These are phyloP conservation scores for Aurelia sp. DNA, from an alignment of 30 jellyfish, hydroid and myxozoan genomes.

Conservation along the genomic window DNA sequence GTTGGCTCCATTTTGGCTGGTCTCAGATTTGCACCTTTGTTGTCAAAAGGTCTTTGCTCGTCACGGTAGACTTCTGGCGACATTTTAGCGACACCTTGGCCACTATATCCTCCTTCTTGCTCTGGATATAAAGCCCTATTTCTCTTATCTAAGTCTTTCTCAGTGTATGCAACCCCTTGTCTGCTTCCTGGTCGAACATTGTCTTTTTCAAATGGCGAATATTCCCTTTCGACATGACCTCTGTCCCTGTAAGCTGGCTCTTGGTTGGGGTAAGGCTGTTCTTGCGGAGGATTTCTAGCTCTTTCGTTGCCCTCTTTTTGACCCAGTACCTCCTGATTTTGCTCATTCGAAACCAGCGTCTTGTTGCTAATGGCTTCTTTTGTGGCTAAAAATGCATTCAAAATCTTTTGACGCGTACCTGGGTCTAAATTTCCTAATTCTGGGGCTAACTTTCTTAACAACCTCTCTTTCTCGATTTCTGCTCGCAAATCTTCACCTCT, in stretches of 20 bases:
- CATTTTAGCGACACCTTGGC: neutral
- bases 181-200: neutral
- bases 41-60: neutral
- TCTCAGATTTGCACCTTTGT: neutral
- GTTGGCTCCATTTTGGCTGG: neutral
- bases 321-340: neutral
- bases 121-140: neutral
- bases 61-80: neutral
- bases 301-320: neutral
- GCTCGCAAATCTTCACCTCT: conserved; percentile 66
- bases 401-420: conserved; percentile 56
- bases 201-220: neutral
- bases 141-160: neutral
- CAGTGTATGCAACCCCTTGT: neutral
- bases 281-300: neutral
- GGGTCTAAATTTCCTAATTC: conserved; percentile 79
- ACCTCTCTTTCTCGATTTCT: conserved; percentile 81
- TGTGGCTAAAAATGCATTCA: conserved; percentile 62
- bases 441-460: conserved; percentile 79
- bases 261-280: neutral
- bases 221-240: neutral
- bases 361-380: neutral
- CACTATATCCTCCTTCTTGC: neutral
- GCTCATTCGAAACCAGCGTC: neutral
- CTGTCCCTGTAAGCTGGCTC: neutral